phyloP scores from a whole-genome alignment of 2,888 invertebrate species.

The Vesta saturnalis region DNA sequence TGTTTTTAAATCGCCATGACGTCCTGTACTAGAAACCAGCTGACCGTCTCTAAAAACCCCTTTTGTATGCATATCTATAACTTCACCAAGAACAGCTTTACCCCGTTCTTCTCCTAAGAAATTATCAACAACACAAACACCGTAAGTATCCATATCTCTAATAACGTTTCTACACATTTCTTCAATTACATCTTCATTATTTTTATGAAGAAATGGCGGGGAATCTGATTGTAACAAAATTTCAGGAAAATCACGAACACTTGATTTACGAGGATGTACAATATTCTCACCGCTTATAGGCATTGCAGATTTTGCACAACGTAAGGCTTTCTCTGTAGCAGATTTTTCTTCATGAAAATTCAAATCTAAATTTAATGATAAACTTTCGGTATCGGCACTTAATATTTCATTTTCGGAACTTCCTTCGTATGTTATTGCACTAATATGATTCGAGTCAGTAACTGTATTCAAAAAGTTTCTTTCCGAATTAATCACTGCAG shows the following conservation, averaged over 20 bases:
- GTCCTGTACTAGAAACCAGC: constrained; percentile 80
- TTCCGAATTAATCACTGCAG: constrained; percentile 29
- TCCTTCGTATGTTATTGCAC: constrained; percentile 72
- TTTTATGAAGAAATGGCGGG: constrained; percentile 65
- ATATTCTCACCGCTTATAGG: constrained; percentile 61
- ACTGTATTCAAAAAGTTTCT: constrained; percentile 32
- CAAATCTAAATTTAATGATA: constrained; percentile 52
- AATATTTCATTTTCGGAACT: constrained; percentile 77
- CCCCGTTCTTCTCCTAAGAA: constrained; percentile 83
- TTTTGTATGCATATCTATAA: constrained; percentile 77
- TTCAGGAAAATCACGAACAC: constrained; percentile 66
- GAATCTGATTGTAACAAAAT: constrained; percentile 58
- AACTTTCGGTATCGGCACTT: constrained; percentile 66
- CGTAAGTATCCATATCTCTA: constrained; percentile 83
- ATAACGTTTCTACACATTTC: constrained; percentile 80
- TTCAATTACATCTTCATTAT: constrained; percentile 68
- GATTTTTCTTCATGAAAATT: no score
- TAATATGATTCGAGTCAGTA: constrained; percentile 45
- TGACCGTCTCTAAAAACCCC: constrained; percentile 81
- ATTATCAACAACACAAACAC: constrained; percentile 92
- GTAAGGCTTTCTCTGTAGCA: constrained; percentile 51
- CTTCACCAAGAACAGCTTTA: constrained; percentile 86
- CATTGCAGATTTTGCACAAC: constrained; percentile 57
- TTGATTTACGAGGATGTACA: constrained; percentile 58
- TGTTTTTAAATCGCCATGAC: constrained; percentile 75